Evolutionary conservation across 1,140 invertebrate species (phyloP).

Genomic region (Grapholita molesta): DNA sequence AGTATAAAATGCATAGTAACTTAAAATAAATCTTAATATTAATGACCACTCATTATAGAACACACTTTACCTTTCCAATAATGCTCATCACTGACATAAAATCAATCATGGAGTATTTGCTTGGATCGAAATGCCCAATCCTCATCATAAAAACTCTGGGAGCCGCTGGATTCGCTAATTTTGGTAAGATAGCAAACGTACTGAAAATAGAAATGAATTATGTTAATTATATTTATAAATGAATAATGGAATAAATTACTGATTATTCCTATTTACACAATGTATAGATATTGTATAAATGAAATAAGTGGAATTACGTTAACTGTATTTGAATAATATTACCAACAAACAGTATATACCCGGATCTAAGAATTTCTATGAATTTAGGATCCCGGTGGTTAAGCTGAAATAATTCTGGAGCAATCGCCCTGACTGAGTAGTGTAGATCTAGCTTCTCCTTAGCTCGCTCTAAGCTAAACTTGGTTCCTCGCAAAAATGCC

Average conservation of each 20-base stretch:
- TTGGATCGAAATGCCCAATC: conserved; percentile 68
- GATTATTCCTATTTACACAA: neutral
- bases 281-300: neutral
- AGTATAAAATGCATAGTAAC: no score
- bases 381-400: conserved; percentile 61
- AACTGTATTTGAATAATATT: no score
- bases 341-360: no score
- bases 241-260: no score
- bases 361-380: conserved; percentile 57
- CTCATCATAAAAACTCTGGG: conserved; percentile 76
- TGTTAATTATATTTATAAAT: no score
- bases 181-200: conserved; percentile 43
- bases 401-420: conserved; percentile 58
- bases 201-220: no score
- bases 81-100: conserved; percentile 34
- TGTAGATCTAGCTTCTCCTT: conserved; percentile 91
- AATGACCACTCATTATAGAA: no score
- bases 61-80: conserved; percentile 41
- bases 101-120: conserved; percentile 48
- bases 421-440: conserved; percentile 61
- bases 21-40: no score
- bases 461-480: conserved; percentile 89
- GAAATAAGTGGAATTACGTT: no score
- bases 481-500: conserved; percentile 89
- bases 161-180: conserved; percentile 57